Base-by-base conservation (phyloP, 1,140 invertebrate species). In the Diabrotica undecimpunctata region DNA sequence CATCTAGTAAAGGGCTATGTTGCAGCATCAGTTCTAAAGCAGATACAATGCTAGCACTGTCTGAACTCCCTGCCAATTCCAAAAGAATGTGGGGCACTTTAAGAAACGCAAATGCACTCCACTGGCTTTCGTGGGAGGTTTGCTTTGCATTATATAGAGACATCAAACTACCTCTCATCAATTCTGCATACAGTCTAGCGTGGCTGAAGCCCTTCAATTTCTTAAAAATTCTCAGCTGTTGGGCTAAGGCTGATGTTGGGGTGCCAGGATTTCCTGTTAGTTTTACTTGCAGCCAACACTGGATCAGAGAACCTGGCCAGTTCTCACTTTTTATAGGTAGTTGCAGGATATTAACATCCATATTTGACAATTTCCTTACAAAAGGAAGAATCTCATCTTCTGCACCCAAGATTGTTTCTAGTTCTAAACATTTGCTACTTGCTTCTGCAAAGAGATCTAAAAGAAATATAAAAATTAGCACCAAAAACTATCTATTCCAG, bases 71-170 rank as follows among this genome's bases (percentile, higher is more conserved):
- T 63, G 90, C 85, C 9, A 93, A 74, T 68, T 90, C 87, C 62
- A 87, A 86, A 10, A 94, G 82, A 61, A 93, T 87, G 72, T 90
- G 85, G 5, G 92, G 92, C 61, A 97, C 84, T 82, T 96, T 96
- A 0, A 97, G 82, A 78, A 96, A 96, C 9, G 90, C 93, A 76
- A 97, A 96, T 13, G 94, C 93, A 14, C 92, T 92, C 93, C 95
- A 97, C 73, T 95, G 88, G 3, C 94, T 88, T 71, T 95, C 93
- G 61, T 85, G 83, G 11, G 84, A 81, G 5, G 84, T 86, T 68
- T 88, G 89, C 57, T 88, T 87, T 2, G 87, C 88, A 78, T 94
- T 90, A 72, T 92, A 87, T 1, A 97, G 79, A n/a, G 91, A 93
- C 67, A 97, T 88, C 51, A 96, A 87, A 77, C 92, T 93, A 0